Percentiles rank a stretch among this genome's conserved stretches.
Conservation (phyloP, 2,797 vertebrate species). For the Agapornis canus region DNA sequence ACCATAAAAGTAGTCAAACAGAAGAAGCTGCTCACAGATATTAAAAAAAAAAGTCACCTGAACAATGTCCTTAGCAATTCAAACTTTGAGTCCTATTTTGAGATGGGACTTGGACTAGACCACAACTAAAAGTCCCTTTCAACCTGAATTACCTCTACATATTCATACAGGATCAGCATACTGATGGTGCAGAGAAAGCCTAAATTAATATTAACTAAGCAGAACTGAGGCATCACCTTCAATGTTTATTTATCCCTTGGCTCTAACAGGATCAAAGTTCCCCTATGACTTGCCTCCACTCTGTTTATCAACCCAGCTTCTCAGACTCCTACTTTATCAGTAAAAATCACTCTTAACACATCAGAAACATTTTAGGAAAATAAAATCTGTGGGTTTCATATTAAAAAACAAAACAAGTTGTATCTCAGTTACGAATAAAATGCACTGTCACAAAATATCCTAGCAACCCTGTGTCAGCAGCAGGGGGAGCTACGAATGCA, state of each 20-base stretch:
- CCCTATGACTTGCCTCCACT: neutral
- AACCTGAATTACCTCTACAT: neutral
- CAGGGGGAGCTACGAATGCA: conserved; percentile 43
- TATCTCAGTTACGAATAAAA: neutral
- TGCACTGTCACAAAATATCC: neutral
- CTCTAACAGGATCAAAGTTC: neutral
- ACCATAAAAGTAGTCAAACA: neutral
- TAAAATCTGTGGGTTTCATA: neutral
- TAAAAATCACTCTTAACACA: neutral
- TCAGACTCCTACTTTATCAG: neutral
- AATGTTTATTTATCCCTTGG: neutral
- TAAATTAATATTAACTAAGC: neutral
- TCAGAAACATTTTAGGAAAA: neutral
- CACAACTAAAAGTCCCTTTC: neutral
- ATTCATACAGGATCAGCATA: neutral
- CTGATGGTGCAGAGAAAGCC: neutral
- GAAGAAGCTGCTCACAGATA: neutral
- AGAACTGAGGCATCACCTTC: neutral
- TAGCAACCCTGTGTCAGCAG: neutral
- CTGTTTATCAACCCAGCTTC: neutral
- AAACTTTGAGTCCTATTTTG: neutral
- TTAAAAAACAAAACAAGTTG: neutral
- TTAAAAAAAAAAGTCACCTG: neutral
- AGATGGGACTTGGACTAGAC: neutral
- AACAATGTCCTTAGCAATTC: neutral